These are phyloP conservation scores for Drosophila nr. medialis DNA, from an alignment of 2,888 invertebrate genomes.

Conservation along the genomic window DNA sequence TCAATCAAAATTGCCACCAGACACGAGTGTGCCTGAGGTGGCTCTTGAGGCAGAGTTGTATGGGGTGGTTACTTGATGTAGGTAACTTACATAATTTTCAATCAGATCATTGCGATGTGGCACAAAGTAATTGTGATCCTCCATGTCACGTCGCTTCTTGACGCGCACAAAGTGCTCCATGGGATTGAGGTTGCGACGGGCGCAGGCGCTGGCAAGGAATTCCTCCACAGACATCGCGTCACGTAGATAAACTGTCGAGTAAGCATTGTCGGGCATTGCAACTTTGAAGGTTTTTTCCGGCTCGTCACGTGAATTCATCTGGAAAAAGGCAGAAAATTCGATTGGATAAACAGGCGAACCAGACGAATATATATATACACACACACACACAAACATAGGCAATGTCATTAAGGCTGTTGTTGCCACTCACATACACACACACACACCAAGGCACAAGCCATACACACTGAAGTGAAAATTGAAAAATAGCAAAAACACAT, in stretches of 20 bases:
- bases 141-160: conserved; percentile 97
- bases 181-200: conserved; percentile 95
- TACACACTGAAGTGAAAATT: conserved; percentile 75
- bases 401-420: conserved; percentile 60
- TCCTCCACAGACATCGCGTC: conserved; percentile 98
- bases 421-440: conserved; percentile 22
- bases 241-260: conserved; percentile 93
- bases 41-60: conserved; percentile 2
- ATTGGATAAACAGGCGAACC: conserved; percentile 65
- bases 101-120: conserved; percentile 97
- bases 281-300: conserved; percentile 95
- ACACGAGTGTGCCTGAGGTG: not conserved
- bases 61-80: conserved; percentile 4
- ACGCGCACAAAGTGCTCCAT: conserved; percentile 98
- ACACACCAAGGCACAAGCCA: conserved; percentile 6
- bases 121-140: conserved; percentile 98
- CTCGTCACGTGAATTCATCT: conserved; percentile 94
- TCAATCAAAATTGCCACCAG: conserved; percentile 25
- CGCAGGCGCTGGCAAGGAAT: conserved; percentile 96
- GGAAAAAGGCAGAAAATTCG: conserved; percentile 84
- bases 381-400: conserved; percentile 27
- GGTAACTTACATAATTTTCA: conserved; percentile 94
- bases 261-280: conserved; percentile 93
- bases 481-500: conserved; percentile 77
- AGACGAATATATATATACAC: conserved; percentile 33